Evolutionary conservation across 1,140 invertebrate species (phyloP).

Genomic region (Scaptomyza graminum): DNA sequence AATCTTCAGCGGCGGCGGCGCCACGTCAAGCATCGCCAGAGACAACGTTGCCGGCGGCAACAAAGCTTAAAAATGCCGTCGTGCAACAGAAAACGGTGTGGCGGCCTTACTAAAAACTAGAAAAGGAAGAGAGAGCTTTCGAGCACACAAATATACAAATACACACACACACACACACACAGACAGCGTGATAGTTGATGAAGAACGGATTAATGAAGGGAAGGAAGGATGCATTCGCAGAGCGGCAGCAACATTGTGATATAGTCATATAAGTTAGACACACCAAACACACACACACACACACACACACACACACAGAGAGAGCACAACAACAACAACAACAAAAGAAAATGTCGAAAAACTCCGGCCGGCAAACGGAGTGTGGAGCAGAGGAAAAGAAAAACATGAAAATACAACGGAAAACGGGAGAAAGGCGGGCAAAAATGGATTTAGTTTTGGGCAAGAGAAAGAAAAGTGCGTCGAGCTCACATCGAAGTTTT

Average conservation of each 20-base stretch:
- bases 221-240: conserved; percentile 48
- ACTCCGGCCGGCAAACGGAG: conserved; percentile 71
- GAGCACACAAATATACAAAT: not conserved
- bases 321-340: conserved; percentile 6
- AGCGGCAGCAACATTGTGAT: conserved; percentile 80
- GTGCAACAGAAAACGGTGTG: conserved; percentile 88
- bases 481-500: conserved; percentile 79
- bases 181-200: conserved; percentile 51
- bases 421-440: not conserved
- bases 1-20: conserved; percentile 64
- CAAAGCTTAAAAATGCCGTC: conserved; percentile 84
- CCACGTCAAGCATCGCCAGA: conserved; percentile 82
- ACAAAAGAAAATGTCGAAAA: not conserved
- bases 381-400: not conserved
- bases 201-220: conserved; percentile 23
- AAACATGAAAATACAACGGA: not conserved
- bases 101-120: conserved; percentile 88
- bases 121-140: not conserved
- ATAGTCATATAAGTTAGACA: conserved; percentile 75
- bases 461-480: conserved; percentile 18
- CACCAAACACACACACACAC: not conserved
- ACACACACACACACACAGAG: conserved; percentile 7
- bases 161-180: conserved; percentile 16
- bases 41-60: conserved; percentile 85
- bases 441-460: not conserved